These are phyloP conservation scores for Palloptera scutellata DNA, from an alignment of 2,888 invertebrate species.

Conservation along the genomic window DNA sequence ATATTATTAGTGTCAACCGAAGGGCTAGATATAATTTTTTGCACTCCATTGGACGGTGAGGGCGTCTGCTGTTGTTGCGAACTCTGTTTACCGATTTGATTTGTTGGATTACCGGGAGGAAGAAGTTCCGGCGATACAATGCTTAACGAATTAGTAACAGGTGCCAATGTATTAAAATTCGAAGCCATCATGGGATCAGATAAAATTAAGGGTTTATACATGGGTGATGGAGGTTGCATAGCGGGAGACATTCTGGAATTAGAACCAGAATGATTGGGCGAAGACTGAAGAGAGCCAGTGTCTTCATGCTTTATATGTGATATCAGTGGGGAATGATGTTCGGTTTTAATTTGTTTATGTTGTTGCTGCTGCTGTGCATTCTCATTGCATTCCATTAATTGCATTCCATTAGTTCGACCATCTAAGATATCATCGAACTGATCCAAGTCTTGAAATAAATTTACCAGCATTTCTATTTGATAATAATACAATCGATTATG, in stretches of 20 bases:
- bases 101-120: constrained; percentile 26
- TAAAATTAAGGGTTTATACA: constrained; percentile 48
- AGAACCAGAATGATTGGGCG: constrained; percentile 30
- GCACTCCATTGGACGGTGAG: constrained; percentile 46
- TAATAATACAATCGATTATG: neutral
- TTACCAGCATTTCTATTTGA: constrained; percentile 55
- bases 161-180: constrained; percentile 45
- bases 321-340: constrained; percentile 42
- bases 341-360: constrained; percentile 42
- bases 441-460: constrained; percentile 58
- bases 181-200: constrained; percentile 56
- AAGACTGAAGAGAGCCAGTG: constrained; percentile 32
- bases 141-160: neutral
- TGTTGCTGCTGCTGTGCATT: constrained; percentile 36
- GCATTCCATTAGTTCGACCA: constrained; percentile 41
- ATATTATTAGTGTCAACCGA: constrained; percentile 5
- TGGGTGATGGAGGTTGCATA: constrained; percentile 41
- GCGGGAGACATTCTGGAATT: constrained; percentile 7
- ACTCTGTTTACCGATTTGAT: constrained; percentile 7
- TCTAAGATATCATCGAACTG: constrained; percentile 49
- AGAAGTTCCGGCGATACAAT: neutral
- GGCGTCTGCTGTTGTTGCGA: constrained; percentile 44
- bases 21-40: constrained; percentile 12
- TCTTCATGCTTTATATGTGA: constrained; percentile 50
- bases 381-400: constrained; percentile 43